Base-by-base conservation (phyloP, 2,797 vertebrate genomes). In the Brotula barbata region DNA sequence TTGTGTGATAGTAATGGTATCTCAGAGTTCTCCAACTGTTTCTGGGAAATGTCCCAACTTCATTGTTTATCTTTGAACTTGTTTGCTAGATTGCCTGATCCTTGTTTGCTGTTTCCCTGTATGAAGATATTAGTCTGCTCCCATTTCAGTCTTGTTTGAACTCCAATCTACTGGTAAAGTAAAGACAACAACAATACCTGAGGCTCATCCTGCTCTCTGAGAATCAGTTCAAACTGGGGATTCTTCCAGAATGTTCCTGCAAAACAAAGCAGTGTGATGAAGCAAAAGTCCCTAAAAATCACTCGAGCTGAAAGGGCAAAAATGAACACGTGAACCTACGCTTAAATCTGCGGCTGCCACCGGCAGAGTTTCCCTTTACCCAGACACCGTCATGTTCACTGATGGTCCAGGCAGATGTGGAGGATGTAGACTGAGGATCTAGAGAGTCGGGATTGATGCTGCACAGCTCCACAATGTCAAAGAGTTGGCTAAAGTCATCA, bases 201-300 rank as follows among this genome's bases (percentile, higher is more conserved):
- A 28, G 31, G 31, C 31, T 79, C 65, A 41, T 92, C 89, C 49
- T 85, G 70, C 71, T 92, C 83, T 1, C 58, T 85, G 48, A 94
- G 88, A 16, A 74, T 33, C 77, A 94, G 36, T 39, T 86, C 70
- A 56, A 88, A 94, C 86, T 94, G 91, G 14, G 92, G 92, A 68
- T 94, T 94, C 63, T 82, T 91, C 77, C 88, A 93, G 75, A 91
- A 94, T 0, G 92, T 85, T 62, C 59, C 92, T 93, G 36, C 23
- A 42, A 47, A 11, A 21, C 1, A 36, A 10, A 43, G 3, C 16
- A 37, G 22, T 5, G 1, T 23, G 7, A 51, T 31, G 3, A 55
- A 7, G 39, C 21, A 22, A 41, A 59, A 11, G 6, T 45, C 9
- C 3, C 34, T 16, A 12, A 33, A 33, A 49, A 14, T 28, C 15